phyloP scores from a whole-genome alignment of 2,797 vertebrate genomes.

The Fundulus diaphanus region DNA sequence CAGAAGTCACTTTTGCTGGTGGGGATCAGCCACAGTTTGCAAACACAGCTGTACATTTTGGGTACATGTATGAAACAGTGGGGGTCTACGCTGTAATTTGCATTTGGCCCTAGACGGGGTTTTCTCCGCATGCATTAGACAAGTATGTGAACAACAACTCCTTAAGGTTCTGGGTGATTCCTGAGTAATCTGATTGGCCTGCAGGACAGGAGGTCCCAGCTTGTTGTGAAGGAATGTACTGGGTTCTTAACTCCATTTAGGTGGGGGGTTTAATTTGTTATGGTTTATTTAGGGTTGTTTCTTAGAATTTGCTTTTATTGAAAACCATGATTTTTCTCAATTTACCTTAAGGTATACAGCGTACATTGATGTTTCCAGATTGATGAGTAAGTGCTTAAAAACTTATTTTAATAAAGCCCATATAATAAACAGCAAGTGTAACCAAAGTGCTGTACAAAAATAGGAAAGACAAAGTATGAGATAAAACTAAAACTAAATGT shows the following conservation, averaged over 20 bases:
- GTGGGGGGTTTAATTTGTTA: background rate
- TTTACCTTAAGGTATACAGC: too few relatives aligned
- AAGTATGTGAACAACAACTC: background rate
- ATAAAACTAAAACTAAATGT: too few relatives aligned
- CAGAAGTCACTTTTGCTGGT: background rate
- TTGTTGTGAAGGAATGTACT: background rate
- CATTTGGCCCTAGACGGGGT: background rate
- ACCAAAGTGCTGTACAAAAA: too few relatives aligned
- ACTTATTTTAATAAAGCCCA: too few relatives aligned
- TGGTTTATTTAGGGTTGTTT: background rate
- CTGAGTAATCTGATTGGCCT: background rate
- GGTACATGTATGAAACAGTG: background rate
- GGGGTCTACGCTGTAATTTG: background rate
- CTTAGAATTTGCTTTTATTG: too few relatives aligned
- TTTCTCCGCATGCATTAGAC: background rate
- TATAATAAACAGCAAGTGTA: too few relatives aligned
- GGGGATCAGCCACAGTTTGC: background rate
- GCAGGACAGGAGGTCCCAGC: background rate
- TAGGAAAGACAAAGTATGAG: too few relatives aligned
- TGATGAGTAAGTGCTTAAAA: too few relatives aligned
- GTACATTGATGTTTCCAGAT: too few relatives aligned
- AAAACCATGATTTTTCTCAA: too few relatives aligned
- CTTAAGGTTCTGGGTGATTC: background rate
- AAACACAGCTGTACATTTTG: background rate
- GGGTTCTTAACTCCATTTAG: background rate